Conservation (phyloP, 2,797 vertebrate species). For the Vespertilio murinus region DNA sequence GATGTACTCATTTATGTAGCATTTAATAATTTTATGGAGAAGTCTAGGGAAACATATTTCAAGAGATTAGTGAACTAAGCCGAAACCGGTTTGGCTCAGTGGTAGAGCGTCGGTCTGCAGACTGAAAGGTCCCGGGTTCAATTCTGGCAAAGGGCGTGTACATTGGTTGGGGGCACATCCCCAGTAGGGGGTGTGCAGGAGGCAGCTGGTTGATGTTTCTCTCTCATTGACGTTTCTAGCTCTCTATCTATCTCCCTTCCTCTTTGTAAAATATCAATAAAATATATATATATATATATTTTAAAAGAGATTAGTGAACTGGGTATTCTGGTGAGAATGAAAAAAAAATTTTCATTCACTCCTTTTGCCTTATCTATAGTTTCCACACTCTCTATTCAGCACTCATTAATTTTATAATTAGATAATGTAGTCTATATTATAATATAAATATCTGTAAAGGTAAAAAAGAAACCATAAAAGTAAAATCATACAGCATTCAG, state of each 20-base stretch:
- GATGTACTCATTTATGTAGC: neutral
- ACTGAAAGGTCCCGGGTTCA: too few relatives aligned
- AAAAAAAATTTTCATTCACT: neutral
- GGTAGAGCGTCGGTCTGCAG: too few relatives aligned
- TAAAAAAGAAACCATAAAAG: neutral
- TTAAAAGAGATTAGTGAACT: neutral
- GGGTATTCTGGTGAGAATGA: neutral
- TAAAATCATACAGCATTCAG: neutral
- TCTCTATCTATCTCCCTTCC: too few relatives aligned
- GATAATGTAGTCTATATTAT: neutral
- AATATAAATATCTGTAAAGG: neutral
- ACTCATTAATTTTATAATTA: slow-evolving; percentile 8
- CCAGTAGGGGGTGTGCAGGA: too few relatives aligned
- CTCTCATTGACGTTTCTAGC: too few relatives aligned
- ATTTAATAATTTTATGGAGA: neutral
- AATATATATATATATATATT: too few relatives aligned
- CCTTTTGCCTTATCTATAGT: neutral
- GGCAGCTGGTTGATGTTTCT: too few relatives aligned
- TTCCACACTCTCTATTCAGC: neutral
- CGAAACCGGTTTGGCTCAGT: too few relatives aligned
- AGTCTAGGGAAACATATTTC: neutral
- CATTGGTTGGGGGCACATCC: too few relatives aligned
- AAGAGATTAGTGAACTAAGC: neutral
- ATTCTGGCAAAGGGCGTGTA: too few relatives aligned
- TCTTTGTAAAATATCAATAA: too few relatives aligned